Percentiles rank a stretch among this genome's conserved stretches.
Conservation (phyloP, 2,888 invertebrate species). For the Lordiphosa fenestrarum region DNA sequence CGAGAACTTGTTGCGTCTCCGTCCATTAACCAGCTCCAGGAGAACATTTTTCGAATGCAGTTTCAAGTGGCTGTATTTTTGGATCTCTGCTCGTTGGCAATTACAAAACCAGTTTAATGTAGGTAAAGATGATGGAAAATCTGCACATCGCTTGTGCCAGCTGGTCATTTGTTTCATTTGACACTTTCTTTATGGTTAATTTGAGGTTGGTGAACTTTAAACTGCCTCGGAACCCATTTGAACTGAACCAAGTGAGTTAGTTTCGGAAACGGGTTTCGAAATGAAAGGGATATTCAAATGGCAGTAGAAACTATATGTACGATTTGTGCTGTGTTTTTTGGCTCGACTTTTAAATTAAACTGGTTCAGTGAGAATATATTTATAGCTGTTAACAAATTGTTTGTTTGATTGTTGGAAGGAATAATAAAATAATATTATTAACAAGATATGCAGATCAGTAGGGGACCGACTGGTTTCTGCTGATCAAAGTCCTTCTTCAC, state of each 20-base stretch:
- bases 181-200: constrained; percentile 58
- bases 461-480: not conserved
- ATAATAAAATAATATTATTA: too few relatives aligned
- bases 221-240: constrained; percentile 15
- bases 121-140: constrained; percentile 41
- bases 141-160: constrained; percentile 38
- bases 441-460: too few relatives aligned
- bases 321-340: too few relatives aligned
- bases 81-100: constrained; percentile 27
- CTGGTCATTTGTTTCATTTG: constrained; percentile 42
- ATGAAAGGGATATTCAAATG: too few relatives aligned
- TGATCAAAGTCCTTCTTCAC: constrained; percentile 13
- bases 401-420: too few relatives aligned
- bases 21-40: not conserved
- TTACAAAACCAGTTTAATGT: constrained; percentile 64
- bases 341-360: too few relatives aligned
- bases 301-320: too few relatives aligned
- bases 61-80: not conserved
- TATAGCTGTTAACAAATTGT: too few relatives aligned
- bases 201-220: constrained; percentile 55
- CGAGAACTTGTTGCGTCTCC: constrained; percentile 9
- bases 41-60: constrained; percentile 13
- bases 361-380: too few relatives aligned
- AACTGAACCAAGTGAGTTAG: not conserved
- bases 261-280: too few relatives aligned